Base-by-base conservation (phyloP, 2,113 vertebrate species). In the Gobius niger region DNA sequence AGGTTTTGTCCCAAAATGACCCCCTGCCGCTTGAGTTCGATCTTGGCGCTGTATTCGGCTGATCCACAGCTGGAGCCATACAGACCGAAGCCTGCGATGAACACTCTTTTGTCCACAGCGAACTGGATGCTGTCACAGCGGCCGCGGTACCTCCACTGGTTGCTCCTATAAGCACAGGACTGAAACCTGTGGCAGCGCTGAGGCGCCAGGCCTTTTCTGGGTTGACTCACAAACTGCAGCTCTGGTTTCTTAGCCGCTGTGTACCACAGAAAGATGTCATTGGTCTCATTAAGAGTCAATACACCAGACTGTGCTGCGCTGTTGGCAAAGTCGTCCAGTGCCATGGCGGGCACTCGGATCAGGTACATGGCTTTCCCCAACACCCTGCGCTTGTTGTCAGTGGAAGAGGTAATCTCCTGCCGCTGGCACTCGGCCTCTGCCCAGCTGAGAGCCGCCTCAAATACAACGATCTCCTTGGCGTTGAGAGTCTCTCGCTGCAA, bases 41-140 rank as follows among this genome's bases (percentile, higher is more conserved):
- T 98, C 89, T 97, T 98, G 78, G 96, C 96, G 0, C 95, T 98
- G 88, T 99, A 98, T 71, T 98, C 97, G 1, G 97, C 95, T 0
- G 96, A 98, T 13, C 97, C 97, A 11, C 97, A 98, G 90, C 97
- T 98, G 46, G 97, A 99, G 53, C 97, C 97, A 0, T 99, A 99
- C 1, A 99, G 94, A 15, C 97, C 96, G 14, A 99, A 99, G 53
- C 97, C 97, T 0, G 96, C 96, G 0, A 99, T 96, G 72, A 99
- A 99, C 53, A 98, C 95, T 51, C 97, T 91, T 78, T 96, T 97
- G 73, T 99, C 97, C 1, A 98, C 96, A 0, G 97, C 96, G 51
- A 99, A 99, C 93, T 99, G 97, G 81, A 99, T 98, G 89, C 96
- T 98, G 93, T 99, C 97, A 1, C 97, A 98, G 52, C 96, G 95